These are phyloP conservation scores for Stictocephala bisonia DNA, from an alignment of 2,888 invertebrate species.

Conservation along the genomic window DNA sequence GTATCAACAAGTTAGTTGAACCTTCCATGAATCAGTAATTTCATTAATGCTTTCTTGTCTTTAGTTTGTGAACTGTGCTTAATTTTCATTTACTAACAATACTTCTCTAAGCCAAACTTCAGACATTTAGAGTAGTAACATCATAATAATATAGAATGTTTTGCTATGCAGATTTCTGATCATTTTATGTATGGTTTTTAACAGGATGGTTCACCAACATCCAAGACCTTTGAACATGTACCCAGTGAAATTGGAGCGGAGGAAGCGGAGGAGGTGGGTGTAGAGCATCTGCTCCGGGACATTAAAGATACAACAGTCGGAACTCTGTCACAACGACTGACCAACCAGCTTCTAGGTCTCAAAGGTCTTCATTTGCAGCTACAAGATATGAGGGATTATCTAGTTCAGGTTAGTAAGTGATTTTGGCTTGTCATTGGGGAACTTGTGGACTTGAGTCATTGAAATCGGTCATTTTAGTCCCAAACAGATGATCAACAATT, in stretches of 20 bases:
- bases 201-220: conserved; percentile 94
- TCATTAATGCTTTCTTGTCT: too few species aligned
- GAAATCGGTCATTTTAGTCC: too few species aligned
- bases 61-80: too few species aligned
- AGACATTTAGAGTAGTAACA: too few species aligned
- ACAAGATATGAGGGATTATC: conserved; percentile 91
- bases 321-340: conserved; percentile 96
- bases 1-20: too few species aligned
- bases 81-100: too few species aligned
- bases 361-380: conserved; percentile 95
- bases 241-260: conserved; percentile 99
- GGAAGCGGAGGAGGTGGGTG: conserved; percentile 99
- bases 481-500: too few species aligned
- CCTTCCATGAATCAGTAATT: too few species aligned
- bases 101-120: background rate
- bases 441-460: too few species aligned
- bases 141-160: too few species aligned
- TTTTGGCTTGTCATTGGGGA: background rate
- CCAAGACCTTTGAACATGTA: conserved; percentile 99
- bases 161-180: too few species aligned
- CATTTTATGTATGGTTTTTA: too few species aligned
- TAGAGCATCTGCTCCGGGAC: conserved; percentile 96
- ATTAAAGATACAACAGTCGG: conserved; percentile 97
- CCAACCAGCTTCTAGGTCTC: conserved; percentile 94
- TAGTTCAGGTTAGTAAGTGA: conserved; percentile 71